Evolutionary conservation across 2,113 vertebrate species (phyloP).

Genomic region (Oncorhynchus keta): DNA sequence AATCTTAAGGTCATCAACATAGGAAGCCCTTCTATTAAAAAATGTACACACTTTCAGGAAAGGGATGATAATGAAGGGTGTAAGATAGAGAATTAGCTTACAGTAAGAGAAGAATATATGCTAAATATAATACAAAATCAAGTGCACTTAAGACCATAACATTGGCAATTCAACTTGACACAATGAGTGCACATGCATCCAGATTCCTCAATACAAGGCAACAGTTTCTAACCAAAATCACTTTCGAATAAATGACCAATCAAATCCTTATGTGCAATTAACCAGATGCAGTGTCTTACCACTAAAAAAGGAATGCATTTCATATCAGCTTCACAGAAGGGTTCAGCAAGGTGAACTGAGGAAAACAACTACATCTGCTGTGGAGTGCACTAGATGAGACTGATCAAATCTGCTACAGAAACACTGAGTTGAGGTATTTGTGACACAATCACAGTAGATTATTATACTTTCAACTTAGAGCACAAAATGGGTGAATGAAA

Average conservation of each 20-base stretch:
- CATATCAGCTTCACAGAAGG: not conserved
- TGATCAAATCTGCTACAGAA: too few relatives aligned
- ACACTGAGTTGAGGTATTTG: too few relatives aligned
- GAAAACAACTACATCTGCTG: too few relatives aligned
- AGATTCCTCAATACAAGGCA: too few relatives aligned
- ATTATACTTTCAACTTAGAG: too few relatives aligned
- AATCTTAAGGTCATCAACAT: too few relatives aligned
- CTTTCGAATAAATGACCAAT: not conserved
- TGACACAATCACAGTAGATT: too few relatives aligned
- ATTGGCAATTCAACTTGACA: not conserved
- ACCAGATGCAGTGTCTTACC: not conserved
- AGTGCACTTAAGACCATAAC: not conserved
- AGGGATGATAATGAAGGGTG: not conserved
- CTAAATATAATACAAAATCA: not conserved
- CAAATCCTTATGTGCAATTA: too few relatives aligned
- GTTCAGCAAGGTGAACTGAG: too few relatives aligned
- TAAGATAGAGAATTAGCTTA: not conserved
- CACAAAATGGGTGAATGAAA: too few relatives aligned
- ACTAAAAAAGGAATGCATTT: not conserved
- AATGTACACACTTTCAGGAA: not conserved
- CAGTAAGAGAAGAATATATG: not conserved
- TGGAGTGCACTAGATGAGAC: too few relatives aligned
- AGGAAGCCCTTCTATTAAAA: not conserved
- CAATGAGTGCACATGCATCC: not conserved
- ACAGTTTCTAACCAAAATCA: not conserved